phyloP scores from a whole-genome alignment of 2,888 invertebrate genomes.

The Athripsodes cinereus region DNA sequence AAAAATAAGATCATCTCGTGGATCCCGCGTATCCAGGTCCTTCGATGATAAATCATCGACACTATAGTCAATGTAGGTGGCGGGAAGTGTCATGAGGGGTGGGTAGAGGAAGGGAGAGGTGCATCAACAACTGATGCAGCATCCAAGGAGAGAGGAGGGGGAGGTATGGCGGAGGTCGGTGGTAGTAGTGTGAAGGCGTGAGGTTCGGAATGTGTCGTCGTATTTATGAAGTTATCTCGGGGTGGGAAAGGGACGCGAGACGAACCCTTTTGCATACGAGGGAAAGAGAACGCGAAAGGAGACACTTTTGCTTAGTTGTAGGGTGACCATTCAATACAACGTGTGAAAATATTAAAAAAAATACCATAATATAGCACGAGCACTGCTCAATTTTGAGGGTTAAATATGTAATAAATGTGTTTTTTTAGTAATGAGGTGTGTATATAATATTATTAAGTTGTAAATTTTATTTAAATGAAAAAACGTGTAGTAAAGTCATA shows the following conservation, averaged over 20 bases:
- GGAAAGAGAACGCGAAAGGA: slow-evolving; percentile 6
- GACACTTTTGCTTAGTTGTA: neutral
- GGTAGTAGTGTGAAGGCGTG: slow-evolving; percentile 14
- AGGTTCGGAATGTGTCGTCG: slow-evolving; percentile 25
- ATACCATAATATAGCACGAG: too few species aligned
- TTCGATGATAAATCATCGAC: too few species aligned
- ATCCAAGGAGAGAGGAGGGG: slow-evolving; percentile 8
- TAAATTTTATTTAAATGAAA: too few species aligned
- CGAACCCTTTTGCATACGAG: neutral
- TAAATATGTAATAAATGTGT: too few species aligned
- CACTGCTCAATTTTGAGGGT: too few species aligned
- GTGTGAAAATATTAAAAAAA: too few species aligned
- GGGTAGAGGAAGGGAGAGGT: slow-evolving; percentile 9
- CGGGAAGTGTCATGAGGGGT: slow-evolving; percentile 14
- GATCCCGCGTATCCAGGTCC: too few species aligned
- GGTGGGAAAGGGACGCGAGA: slow-evolving; percentile 2
- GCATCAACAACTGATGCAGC: neutral
- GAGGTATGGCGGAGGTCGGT: slow-evolving; percentile 13
- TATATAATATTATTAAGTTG: too few species aligned
- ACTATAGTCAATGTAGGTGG: slow-evolving; percentile 11
- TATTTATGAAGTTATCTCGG: slow-evolving; percentile 27
- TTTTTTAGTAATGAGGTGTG: too few species aligned
- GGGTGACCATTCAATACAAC: neutral
- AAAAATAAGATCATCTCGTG: too few species aligned
- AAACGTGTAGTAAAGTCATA: too few species aligned